phyloP scores from a whole-genome alignment of 2,113 vertebrate genomes.

The Gymnorhina tibicen region DNA sequence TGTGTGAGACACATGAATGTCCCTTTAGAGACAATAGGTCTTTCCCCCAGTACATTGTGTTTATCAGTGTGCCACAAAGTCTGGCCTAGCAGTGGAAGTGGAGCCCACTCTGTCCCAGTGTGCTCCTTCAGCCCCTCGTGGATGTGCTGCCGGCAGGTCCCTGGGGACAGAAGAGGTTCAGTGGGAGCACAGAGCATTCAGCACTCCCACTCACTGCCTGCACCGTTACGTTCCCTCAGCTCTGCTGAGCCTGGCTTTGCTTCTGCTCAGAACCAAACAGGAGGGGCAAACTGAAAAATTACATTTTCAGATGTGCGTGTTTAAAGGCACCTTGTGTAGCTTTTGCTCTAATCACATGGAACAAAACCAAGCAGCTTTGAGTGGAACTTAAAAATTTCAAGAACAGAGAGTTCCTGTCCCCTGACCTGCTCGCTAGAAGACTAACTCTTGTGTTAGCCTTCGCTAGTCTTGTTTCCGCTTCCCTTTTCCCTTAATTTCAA shows the following conservation, averaged over 20 bases:
- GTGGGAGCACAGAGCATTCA: neutral
- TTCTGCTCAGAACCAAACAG: neutral
- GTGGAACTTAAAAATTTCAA: neutral
- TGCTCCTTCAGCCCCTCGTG: rapidly evolving
- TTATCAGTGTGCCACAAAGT: neutral
- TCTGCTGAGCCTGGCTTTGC: neutral
- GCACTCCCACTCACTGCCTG: neutral
- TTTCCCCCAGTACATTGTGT: neutral
- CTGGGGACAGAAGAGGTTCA: neutral
- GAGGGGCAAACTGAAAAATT: neutral
- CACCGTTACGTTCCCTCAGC: rapidly evolving
- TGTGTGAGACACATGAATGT: neutral
- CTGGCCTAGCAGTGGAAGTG: neutral
- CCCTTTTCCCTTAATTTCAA: neutral
- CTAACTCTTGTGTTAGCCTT: neutral
- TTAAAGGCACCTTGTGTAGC: neutral
- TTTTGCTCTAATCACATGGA: neutral
- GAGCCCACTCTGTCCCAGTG: neutral
- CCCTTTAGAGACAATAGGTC: no score
- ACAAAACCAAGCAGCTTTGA: neutral
- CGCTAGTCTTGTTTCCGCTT: neutral
- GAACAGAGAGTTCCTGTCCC: neutral
- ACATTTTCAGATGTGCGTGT: neutral
- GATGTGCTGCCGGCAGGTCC: neutral
- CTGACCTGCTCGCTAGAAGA: neutral